Evolutionary conservation across 2,113 vertebrate genomes (phyloP).

Genomic region (Seriola dumerili): DNA sequence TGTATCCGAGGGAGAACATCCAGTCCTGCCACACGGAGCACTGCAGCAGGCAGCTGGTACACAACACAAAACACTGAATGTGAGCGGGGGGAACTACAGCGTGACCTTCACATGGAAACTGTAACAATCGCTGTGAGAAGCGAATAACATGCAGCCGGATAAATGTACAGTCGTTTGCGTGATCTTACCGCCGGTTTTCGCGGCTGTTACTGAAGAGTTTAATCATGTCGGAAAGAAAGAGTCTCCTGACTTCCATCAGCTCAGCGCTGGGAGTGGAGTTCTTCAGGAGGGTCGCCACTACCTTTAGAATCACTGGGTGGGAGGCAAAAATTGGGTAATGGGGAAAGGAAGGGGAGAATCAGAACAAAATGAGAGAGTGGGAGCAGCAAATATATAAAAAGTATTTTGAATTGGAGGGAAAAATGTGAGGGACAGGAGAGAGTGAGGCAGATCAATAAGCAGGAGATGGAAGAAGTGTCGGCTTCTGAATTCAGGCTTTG

Average conservation of each 20-base stretch:
- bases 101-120: neutral
- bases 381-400: neutral
- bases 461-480: constrained; percentile 7
- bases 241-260: constrained; percentile 97
- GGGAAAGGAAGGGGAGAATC: neutral
- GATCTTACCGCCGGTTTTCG: constrained; percentile 94
- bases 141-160: neutral
- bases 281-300: constrained; percentile 97
- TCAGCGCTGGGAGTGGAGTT: constrained; percentile 96
- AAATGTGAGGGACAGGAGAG: constrained; percentile 3
- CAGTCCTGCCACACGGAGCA: constrained; percentile 99
- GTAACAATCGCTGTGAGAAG: neutral
- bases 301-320: constrained; percentile 96
- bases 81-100: neutral
- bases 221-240: constrained; percentile 99
- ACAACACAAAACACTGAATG: constrained; percentile 11
- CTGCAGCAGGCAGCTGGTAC: constrained; percentile 94
- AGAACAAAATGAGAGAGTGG: constrained; percentile 5
- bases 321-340: neutral
- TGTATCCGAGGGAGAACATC: constrained; percentile 99
- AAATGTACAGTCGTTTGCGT: neutral
- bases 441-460: constrained; percentile 31
- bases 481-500: constrained; percentile 38
- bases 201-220: constrained; percentile 99
- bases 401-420: constrained; percentile 21